phyloP scores from a whole-genome alignment of 1,140 invertebrate species.

The Venustaconcha ellipsiformis region DNA sequence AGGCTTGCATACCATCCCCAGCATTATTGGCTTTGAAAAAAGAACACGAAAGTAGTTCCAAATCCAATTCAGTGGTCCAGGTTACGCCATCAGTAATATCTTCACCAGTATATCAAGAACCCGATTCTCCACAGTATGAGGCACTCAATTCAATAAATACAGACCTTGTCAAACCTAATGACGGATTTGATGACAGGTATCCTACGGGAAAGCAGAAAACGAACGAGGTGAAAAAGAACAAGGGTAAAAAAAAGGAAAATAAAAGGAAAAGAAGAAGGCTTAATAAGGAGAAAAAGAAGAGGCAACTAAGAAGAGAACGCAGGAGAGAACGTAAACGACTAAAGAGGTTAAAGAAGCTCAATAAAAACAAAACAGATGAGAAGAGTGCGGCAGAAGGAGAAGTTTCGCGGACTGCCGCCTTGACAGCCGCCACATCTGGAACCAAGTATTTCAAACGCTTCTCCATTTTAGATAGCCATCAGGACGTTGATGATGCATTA shows the following conservation, averaged over 20 bases:
- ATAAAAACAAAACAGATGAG: constrained; percentile 9
- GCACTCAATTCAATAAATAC: constrained; percentile 13
- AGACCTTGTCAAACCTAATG: not conserved
- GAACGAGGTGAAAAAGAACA: constrained; percentile 5
- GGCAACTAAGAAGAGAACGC: constrained; percentile 1
- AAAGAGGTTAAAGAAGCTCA: not conserved
- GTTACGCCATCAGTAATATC: constrained; percentile 14
- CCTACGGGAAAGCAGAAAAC: not conserved
- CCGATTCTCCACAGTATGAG: constrained; percentile 4
- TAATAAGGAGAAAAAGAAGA: constrained; percentile 10
- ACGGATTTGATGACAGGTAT: constrained; percentile 6
- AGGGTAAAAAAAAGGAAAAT: constrained; percentile 25
- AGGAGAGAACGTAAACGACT: constrained; percentile 10
- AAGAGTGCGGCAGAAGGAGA: not conserved
- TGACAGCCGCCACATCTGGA: too few species aligned
- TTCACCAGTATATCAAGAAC: constrained; percentile 18
- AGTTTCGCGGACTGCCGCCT: too few species aligned
- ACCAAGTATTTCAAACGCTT: too few species aligned
- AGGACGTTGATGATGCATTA: too few species aligned
- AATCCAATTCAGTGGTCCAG: constrained; percentile 4
- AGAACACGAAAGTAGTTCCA: not conserved
- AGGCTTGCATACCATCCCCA: constrained; percentile 23
- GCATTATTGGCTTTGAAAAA: constrained; percentile 15
- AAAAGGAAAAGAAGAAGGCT: constrained; percentile 11
- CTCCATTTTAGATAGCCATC: too few species aligned